Percentiles rank a stretch among this genome's conserved stretches.
These are phyloP conservation scores for Cyclargus thomasi DNA, from an alignment of 1,140 invertebrate genomes.

Conservation along the genomic window DNA sequence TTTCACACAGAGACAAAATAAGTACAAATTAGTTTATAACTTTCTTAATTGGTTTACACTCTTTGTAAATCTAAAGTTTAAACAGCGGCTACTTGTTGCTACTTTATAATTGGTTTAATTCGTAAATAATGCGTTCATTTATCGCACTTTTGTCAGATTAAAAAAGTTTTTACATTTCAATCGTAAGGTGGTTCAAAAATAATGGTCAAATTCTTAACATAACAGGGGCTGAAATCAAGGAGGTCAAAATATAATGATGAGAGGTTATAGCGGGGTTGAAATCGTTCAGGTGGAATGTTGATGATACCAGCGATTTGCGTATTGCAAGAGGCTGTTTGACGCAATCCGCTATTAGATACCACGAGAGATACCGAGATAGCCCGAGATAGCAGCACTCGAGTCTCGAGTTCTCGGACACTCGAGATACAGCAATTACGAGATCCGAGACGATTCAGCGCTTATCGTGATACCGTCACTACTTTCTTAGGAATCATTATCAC, in stretches of 20 bases:
- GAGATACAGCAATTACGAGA: constrained; percentile 31
- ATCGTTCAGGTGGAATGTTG: background rate
- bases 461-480: background rate
- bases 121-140: too few species aligned
- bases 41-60: background rate
- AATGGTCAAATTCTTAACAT: too few species aligned
- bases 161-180: too few species aligned
- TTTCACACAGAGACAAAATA: constrained; percentile 9
- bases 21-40: background rate
- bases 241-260: too few species aligned
- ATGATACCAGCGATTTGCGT: background rate
- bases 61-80: background rate
- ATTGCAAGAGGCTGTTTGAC: constrained; percentile 13
- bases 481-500: background rate
- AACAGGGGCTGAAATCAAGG: too few species aligned
- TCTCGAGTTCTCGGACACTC: constrained; percentile 23
- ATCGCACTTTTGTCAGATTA: too few species aligned
- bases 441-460: constrained; percentile 24
- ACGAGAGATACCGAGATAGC: background rate
- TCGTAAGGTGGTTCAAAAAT: too few species aligned
- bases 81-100: background rate
- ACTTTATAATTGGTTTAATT: background rate
- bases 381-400: background rate
- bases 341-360: constrained; percentile 7
- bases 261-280: too few species aligned